Evolutionary conservation across 1,140 invertebrate genomes (phyloP).

Genomic region (Pectinophora gossypiella): DNA sequence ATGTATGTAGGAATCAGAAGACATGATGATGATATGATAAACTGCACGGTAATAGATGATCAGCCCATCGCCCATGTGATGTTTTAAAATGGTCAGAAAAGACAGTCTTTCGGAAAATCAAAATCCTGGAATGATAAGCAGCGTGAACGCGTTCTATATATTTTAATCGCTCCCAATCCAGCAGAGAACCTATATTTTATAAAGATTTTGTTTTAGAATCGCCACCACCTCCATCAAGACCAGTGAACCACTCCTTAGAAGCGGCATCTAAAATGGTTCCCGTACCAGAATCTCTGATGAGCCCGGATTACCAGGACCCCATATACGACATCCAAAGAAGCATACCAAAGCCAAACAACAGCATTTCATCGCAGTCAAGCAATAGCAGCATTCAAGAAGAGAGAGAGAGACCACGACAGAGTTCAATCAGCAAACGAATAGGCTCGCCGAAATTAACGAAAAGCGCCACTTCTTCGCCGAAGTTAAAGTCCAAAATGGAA

Average conservation of each 20-base stretch:
- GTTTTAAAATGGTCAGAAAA: too few relatives aligned
- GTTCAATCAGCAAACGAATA: constrained; percentile 19
- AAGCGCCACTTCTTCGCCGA: constrained; percentile 71
- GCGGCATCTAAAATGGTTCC: constrained; percentile 90
- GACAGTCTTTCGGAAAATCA: too few relatives aligned
- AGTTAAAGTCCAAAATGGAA: constrained; percentile 61
- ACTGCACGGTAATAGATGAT: too few relatives aligned
- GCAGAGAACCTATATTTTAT: too few relatives aligned
- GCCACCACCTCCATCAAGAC: constrained; percentile 33
- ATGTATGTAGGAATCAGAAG: too few relatives aligned
- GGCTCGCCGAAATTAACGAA: constrained; percentile 71
- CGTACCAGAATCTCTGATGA: constrained; percentile 90
- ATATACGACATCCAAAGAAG: constrained; percentile 62
- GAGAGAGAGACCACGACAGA: constrained; percentile 13
- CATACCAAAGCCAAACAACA: constrained; percentile 44
- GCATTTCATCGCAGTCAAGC: constrained; percentile 50
- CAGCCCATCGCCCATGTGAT: too few relatives aligned
- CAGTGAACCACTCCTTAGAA: constrained; percentile 80
- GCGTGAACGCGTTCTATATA: too few relatives aligned
- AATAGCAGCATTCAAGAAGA: constrained; percentile 55
- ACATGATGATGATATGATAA: too few relatives aligned
- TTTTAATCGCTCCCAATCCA: too few relatives aligned
- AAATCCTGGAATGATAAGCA: too few relatives aligned
- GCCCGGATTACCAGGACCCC: constrained; percentile 82
- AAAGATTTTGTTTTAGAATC: too few relatives aligned